Evolutionary conservation across 1,140 invertebrate species (phyloP).

Genomic region (Galleria mellonella): DNA sequence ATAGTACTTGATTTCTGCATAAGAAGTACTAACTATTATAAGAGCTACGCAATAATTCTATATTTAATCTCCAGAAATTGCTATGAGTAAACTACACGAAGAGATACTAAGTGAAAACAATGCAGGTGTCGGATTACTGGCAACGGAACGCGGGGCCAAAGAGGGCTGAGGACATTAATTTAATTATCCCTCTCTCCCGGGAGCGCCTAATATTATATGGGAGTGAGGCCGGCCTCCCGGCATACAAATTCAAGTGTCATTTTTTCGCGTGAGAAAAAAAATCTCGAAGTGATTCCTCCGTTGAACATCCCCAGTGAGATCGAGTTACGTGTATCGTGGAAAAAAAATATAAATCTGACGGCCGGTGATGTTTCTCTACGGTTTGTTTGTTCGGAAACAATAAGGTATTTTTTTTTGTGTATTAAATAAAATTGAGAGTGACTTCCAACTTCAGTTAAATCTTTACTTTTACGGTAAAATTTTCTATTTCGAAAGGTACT

Average conservation of each 20-base stretch:
- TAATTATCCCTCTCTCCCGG: constrained; percentile 70
- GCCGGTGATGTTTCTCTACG: constrained; percentile 9
- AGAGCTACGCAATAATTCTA: no score
- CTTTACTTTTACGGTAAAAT: no score
- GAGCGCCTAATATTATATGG: constrained; percentile 67
- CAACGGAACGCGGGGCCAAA: constrained; percentile 43
- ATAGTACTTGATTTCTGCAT: no score
- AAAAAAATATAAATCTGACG: constrained; percentile 51
- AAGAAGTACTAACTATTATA: no score
- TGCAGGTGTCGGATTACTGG: constrained; percentile 68
- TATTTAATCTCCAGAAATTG: no score
- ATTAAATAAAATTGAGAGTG: no score
- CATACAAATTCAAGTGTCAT: constrained; percentile 60
- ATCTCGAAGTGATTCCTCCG: constrained; percentile 59
- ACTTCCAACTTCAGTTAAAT: no score
- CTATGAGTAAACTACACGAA: not conserved
- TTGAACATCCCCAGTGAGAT: constrained; percentile 50
- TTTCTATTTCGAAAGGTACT: no score
- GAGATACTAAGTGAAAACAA: constrained; percentile 38
- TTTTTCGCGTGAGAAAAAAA: constrained; percentile 72
- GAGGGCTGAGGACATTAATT: constrained; percentile 72
- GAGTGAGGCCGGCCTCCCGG: constrained; percentile 36
- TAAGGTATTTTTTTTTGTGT: no score
- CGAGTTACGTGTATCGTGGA: constrained; percentile 44
- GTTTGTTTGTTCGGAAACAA: not conserved